phyloP scores from a whole-genome alignment of 2,888 invertebrate species.

The Oscheius sp. region DNA sequence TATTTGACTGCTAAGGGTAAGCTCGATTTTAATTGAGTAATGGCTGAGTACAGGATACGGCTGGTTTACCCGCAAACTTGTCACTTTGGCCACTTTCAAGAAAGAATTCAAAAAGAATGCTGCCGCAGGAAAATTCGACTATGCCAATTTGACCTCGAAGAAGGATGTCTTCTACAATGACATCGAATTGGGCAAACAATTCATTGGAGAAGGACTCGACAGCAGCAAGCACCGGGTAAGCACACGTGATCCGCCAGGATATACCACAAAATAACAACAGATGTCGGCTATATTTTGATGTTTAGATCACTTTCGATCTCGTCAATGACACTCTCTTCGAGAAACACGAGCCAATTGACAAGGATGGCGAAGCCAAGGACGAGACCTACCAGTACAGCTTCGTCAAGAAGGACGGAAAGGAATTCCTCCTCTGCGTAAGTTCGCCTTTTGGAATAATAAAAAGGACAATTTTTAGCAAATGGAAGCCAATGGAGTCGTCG shows the following conservation, averaged over 20 bases:
- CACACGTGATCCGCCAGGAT: not conserved
- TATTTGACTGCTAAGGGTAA: constrained; percentile 62
- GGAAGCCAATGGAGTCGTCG: constrained; percentile 64
- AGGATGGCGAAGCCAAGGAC: constrained; percentile 61
- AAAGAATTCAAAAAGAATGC: constrained; percentile 57
- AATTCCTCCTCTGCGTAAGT: constrained; percentile 62
- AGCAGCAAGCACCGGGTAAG: constrained; percentile 65
- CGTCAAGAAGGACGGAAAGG: constrained; percentile 42
- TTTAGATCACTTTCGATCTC: constrained; percentile 59
- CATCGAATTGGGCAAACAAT: constrained; percentile 63
- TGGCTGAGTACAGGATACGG: constrained; percentile 54
- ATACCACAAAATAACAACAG: not conserved
- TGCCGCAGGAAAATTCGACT: constrained; percentile 43
- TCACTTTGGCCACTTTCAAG: constrained; percentile 64
- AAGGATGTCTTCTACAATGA: constrained; percentile 68
- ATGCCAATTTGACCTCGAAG: constrained; percentile 67
- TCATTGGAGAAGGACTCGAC: constrained; percentile 69
- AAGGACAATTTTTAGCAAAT: constrained; percentile 57
- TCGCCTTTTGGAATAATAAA: not conserved
- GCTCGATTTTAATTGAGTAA: not conserved
- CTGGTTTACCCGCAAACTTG: constrained; percentile 65
- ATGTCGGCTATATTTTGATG: constrained; percentile 4
- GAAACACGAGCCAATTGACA: constrained; percentile 59
- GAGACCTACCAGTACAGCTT: constrained; percentile 70
- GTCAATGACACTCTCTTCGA: constrained; percentile 56